Conservation (phyloP, 2,888 invertebrate species). For the Stratiomys singularior region DNA sequence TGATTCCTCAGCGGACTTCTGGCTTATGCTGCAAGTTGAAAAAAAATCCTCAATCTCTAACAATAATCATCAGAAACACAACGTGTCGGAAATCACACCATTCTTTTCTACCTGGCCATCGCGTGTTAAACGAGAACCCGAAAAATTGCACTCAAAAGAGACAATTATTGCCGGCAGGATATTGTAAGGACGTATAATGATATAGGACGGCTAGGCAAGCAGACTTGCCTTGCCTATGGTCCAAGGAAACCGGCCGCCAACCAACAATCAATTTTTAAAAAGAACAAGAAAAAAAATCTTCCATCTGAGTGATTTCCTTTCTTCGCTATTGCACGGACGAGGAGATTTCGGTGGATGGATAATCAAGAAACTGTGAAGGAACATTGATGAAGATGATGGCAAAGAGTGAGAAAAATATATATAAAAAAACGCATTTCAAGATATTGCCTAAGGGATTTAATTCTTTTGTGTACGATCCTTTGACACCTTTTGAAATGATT, state of each 20-base stretch:
- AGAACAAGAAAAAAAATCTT: background rate
- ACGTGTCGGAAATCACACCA: slow-evolving; percentile 21
- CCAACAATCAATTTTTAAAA: background rate
- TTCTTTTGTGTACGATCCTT: background rate
- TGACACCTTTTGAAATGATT: slow-evolving; percentile 12
- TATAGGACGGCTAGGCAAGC: slow-evolving; percentile 2
- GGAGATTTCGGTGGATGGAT: too few relatives aligned
- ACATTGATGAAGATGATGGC: too few relatives aligned
- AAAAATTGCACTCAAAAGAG: slow-evolving; percentile 24
- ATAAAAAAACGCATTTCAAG: slow-evolving; percentile 22
- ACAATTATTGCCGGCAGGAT: slow-evolving; percentile 18
- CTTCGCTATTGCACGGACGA: background rate
- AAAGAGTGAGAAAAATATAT: background rate
- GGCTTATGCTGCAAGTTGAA: too few relatives aligned
- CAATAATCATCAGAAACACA: background rate
- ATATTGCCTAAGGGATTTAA: slow-evolving; percentile 12
- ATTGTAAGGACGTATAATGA: slow-evolving; percentile 31
- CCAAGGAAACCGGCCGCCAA: background rate
- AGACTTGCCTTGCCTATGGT: background rate
- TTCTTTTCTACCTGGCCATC: background rate
- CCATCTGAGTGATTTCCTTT: slow-evolving; percentile 20
- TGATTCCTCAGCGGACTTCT: too few relatives aligned
- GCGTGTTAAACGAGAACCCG: background rate
- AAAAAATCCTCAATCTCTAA: background rate
- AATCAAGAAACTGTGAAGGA: too few relatives aligned